Evolutionary conservation across 2,888 invertebrate genomes (phyloP).

Genomic region (Drosophila lacicola): DNA sequence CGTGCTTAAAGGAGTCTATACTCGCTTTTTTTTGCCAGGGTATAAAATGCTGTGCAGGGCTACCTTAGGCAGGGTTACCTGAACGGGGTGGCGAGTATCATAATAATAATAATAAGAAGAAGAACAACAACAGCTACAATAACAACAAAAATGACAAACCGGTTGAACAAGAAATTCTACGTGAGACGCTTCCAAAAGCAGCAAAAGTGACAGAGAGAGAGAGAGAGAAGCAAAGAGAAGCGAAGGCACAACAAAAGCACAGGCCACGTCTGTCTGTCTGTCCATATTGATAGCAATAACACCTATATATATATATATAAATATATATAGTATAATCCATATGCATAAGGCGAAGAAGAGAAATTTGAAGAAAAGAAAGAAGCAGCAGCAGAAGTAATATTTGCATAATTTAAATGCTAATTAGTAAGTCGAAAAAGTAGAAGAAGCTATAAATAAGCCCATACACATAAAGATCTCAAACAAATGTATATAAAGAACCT

Average conservation of each 20-base stretch:
- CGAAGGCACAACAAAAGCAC: slow-evolving; percentile 27
- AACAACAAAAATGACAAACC: slow-evolving; percentile 47
- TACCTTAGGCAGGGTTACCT: not conserved
- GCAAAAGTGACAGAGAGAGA: slow-evolving; percentile 8
- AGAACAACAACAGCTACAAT: slow-evolving; percentile 11
- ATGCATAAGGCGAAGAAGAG: slow-evolving; percentile 35
- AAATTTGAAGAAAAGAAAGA: slow-evolving; percentile 33
- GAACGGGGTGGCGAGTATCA: slow-evolving; percentile 11
- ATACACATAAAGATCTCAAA: slow-evolving; percentile 5
- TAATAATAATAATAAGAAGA: slow-evolving; percentile 16
- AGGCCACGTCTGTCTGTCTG: slow-evolving; percentile 47
- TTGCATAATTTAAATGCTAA: slow-evolving; percentile 79
- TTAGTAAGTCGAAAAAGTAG: slow-evolving; percentile 47
- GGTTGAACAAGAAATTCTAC: slow-evolving; percentile 70
- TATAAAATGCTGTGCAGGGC: too few relatives aligned
- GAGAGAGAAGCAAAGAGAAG: slow-evolving; percentile 6
- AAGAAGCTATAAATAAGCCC: slow-evolving; percentile 48
- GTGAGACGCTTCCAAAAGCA: slow-evolving; percentile 42
- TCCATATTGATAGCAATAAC: slow-evolving; percentile 18
- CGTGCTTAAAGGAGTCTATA: too few relatives aligned
- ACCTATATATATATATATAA: slow-evolving; percentile 35
- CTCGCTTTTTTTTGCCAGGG: too few relatives aligned
- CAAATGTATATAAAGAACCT: slow-evolving; percentile 12
- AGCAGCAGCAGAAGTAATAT: slow-evolving; percentile 55
- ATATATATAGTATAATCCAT: slow-evolving; percentile 18